Conservation (phyloP, 1,140 invertebrate species). For the Atta texana region DNA sequence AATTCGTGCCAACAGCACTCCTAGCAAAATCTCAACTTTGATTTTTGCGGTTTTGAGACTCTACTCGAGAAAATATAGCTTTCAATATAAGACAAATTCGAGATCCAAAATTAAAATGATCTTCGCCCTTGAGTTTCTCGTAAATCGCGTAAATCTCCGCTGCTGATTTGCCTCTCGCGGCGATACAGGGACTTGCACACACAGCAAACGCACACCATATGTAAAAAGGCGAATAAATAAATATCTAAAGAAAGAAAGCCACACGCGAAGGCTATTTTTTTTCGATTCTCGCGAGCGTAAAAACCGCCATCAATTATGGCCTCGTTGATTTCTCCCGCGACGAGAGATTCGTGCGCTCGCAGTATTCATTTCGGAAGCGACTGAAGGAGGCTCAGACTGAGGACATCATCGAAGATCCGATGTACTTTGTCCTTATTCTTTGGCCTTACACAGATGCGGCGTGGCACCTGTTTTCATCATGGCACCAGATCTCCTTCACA, state of each 20-base stretch:
- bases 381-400: neutral
- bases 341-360: slow-evolving; percentile 1
- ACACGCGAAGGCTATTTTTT: slow-evolving; percentile 9
- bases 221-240: slow-evolving; percentile 8
- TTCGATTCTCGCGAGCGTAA: neutral
- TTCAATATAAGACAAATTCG: neutral
- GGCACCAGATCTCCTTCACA: slow-evolving; percentile 27
- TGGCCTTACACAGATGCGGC: slow-evolving; percentile 37
- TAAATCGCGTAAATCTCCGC: neutral
- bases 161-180: neutral
- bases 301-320: slow-evolving; percentile 17
- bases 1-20: slow-evolving; percentile 8
- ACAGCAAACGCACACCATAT: neutral
- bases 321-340: neutral
- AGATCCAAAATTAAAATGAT: neutral
- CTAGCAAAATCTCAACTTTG: neutral
- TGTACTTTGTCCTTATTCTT: neutral
- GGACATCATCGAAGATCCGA: slow-evolving; percentile 33
- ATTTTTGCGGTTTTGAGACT: neutral
- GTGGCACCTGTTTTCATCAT: slow-evolving; percentile 38
- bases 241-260: slow-evolving; percentile 7
- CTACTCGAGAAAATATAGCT: neutral
- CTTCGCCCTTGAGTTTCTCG: neutral
- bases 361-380: neutral
- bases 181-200: neutral